Percentiles rank a stretch among this genome's conserved stretches.
Evolutionary conservation across 2,888 invertebrate species (phyloP).

Genomic region (Dynastes maya): DNA sequence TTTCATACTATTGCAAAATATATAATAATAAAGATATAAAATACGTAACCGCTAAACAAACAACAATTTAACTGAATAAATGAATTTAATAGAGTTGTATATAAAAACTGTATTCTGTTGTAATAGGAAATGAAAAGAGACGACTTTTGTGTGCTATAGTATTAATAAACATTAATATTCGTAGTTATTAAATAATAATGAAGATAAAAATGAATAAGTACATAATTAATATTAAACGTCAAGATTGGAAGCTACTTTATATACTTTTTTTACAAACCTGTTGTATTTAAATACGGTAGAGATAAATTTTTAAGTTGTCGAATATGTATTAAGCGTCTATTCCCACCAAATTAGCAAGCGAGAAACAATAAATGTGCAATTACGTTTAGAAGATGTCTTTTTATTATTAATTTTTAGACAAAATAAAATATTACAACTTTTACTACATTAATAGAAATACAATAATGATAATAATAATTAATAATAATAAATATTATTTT

Average conservation of each 20-base stretch:
- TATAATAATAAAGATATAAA: constrained; percentile 8
- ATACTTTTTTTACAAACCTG: constrained; percentile 43
- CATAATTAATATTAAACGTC: constrained; percentile 18
- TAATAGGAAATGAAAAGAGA: constrained; percentile 22
- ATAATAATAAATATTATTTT: constrained; percentile 38
- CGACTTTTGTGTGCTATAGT: constrained; percentile 38
- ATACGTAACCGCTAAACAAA: constrained; percentile 21
- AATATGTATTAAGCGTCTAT: constrained; percentile 14
- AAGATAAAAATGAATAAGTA: neutral
- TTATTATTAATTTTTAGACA: constrained; percentile 32
- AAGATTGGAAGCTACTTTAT: constrained; percentile 37
- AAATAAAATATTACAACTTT: constrained; percentile 8
- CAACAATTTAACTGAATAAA: constrained; percentile 12
- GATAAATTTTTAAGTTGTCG: constrained; percentile 19
- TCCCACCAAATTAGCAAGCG: neutral
- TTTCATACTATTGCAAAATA: constrained; percentile 9
- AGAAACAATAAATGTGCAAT: constrained; percentile 32
- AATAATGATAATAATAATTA: constrained; percentile 30
- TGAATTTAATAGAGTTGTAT: constrained; percentile 20
- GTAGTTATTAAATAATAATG: constrained; percentile 18
- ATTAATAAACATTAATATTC: constrained; percentile 35
- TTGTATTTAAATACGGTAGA: constrained; percentile 35
- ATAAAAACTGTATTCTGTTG: constrained; percentile 36
- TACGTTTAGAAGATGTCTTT: constrained; percentile 26
- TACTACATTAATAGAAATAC: constrained; percentile 15